phyloP scores from a whole-genome alignment of 2,113 vertebrate genomes.

The Monarcha castaneiventris region DNA sequence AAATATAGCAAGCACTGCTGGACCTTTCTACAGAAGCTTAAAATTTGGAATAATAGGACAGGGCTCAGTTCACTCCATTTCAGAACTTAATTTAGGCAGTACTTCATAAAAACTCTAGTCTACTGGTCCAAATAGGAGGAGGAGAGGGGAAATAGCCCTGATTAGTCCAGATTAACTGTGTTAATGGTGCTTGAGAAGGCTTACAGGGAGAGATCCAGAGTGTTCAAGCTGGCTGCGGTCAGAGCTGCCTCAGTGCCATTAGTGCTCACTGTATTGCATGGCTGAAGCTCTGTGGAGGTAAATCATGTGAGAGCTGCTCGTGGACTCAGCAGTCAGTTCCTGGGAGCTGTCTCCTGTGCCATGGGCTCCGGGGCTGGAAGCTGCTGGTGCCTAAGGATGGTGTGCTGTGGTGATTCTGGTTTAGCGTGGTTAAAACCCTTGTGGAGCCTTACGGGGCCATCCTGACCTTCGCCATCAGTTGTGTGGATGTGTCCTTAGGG shows the following conservation, averaged over 20 bases:
- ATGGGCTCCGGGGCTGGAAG: background rate
- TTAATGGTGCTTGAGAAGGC: background rate
- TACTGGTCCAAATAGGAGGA: background rate
- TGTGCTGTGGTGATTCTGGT: background rate
- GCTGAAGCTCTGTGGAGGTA: background rate
- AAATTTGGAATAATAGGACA: background rate
- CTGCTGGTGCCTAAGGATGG: background rate
- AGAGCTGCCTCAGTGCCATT: background rate
- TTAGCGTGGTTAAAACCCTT: background rate
- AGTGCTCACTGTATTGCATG: rapidly evolving
- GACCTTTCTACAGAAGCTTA: background rate
- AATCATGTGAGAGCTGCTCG: background rate
- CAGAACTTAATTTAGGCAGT: background rate
- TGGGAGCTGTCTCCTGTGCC: background rate
- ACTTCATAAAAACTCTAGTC: background rate
- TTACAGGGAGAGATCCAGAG: background rate
- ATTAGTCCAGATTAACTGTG: background rate
- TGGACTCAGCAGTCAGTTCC: background rate
- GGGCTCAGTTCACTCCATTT: background rate
- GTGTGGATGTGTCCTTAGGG: background rate
- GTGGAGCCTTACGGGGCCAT: background rate
- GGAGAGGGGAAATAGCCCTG: background rate
- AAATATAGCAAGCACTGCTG: background rate
- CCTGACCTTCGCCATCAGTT: rapidly evolving
- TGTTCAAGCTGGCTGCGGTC: background rate